Evolutionary conservation across 2,113 vertebrate species (phyloP).

Genomic region (Perccottus glenii): DNA sequence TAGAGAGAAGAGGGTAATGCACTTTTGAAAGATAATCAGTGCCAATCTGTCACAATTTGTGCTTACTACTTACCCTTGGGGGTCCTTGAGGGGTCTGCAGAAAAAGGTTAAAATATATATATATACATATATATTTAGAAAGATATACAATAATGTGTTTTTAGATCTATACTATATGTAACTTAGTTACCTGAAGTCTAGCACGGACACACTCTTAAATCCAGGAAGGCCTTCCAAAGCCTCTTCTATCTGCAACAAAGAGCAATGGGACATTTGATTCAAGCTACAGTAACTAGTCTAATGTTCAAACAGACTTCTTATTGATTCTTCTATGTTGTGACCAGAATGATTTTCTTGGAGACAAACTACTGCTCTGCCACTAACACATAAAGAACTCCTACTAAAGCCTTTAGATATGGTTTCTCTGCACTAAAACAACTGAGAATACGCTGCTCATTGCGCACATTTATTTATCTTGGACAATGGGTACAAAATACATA

Average conservation of each 20-base stretch:
- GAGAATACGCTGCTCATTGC: slow-evolving; percentile 19
- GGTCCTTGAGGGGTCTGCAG: slow-evolving; percentile 66
- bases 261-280: not conserved
- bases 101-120: slow-evolving; percentile 7
- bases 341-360: slow-evolving; percentile 8
- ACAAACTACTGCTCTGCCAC: slow-evolving; percentile 4
- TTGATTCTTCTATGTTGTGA: slow-evolving; percentile 3
- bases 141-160: not conserved
- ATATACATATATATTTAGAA: not conserved
- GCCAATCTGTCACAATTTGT: slow-evolving; percentile 1
- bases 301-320: not conserved
- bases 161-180: not conserved
- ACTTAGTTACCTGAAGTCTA: slow-evolving; percentile 87
- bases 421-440: slow-evolving; percentile 12
- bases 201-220: slow-evolving; percentile 84
- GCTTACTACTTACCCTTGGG: slow-evolving; percentile 67
- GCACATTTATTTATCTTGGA: slow-evolving; percentile 25
- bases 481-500: not conserved
- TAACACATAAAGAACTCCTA: slow-evolving; percentile 10
- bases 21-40: slow-evolving; percentile 5
- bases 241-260: slow-evolving; percentile 82
- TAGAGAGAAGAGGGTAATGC: not conserved
- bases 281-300: no score
- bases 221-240: slow-evolving; percentile 86
- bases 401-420: slow-evolving; percentile 5